Percentiles rank a stretch among this genome's conserved stretches.
These are phyloP conservation scores for Oeneis ivallda DNA, from an alignment of 2,888 invertebrate genomes.

Conservation along the genomic window DNA sequence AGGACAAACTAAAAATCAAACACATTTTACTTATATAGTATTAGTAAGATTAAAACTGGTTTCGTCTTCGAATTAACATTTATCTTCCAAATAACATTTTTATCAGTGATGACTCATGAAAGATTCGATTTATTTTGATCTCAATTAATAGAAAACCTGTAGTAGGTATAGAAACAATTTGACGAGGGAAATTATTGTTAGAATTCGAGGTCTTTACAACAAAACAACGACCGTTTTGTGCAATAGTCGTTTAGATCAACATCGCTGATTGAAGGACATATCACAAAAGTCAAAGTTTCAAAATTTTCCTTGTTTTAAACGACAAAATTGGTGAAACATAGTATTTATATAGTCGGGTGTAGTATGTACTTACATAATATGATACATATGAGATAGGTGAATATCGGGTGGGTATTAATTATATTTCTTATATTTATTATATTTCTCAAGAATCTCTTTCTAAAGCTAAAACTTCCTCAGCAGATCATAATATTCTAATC, in stretches of 20 bases:
- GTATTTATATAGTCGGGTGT: no score
- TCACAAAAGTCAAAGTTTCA: not conserved
- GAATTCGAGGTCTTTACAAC: conserved; percentile 1
- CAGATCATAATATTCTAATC: no score
- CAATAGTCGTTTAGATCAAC: conserved; percentile 1
- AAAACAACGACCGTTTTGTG: not conserved
- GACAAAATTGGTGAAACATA: no score
- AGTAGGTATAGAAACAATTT: conserved; percentile 8
- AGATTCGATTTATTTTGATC: conserved; percentile 24
- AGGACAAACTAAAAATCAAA: no score
- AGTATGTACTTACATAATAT: no score
- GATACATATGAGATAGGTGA: no score
- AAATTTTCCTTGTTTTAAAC: not conserved
- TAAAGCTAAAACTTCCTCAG: no score
- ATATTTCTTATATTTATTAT: no score
- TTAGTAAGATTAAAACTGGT: no score
- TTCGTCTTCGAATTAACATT: not conserved
- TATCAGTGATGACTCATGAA: conserved; percentile 8
- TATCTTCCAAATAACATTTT: conserved; percentile 6
- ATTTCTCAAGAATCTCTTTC: no score
- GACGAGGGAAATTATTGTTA: conserved; percentile 21
- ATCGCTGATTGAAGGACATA: conserved; percentile 2
- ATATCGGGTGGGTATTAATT: no score
- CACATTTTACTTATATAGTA: no score
- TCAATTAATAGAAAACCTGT: conserved; percentile 22